phyloP scores from a whole-genome alignment of 2,113 vertebrate genomes.

The Rhombomys opimus region DNA sequence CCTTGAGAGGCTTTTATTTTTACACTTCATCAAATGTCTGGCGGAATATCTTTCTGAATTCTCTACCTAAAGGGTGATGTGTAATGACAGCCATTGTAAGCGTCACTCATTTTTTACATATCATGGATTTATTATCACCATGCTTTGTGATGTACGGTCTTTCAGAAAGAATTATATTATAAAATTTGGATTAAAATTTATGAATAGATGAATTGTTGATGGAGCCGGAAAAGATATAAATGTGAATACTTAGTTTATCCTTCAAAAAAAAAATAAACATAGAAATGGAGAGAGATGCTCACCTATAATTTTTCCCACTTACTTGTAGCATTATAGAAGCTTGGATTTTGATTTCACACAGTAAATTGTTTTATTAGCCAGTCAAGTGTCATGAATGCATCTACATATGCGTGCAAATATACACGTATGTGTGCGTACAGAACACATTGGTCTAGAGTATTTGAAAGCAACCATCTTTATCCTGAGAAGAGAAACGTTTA shows the following conservation, averaged over 20 bases:
- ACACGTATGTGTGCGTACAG: not conserved
- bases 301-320: constrained; percentile 47
- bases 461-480: not conserved
- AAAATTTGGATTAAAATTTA: constrained; percentile 57
- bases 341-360: constrained; percentile 49
- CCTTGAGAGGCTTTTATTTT: not conserved
- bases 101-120: not conserved
- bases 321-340: constrained; percentile 10
- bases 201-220: constrained; percentile 35
- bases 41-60: not conserved
- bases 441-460: not conserved
- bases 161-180: constrained; percentile 2
- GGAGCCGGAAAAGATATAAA: constrained; percentile 32
- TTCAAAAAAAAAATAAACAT: constrained; percentile 50
- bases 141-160: not conserved
- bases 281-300: constrained; percentile 10
- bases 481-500: not conserved
- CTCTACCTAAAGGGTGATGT: not conserved
- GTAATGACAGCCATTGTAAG: not conserved
- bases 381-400: not conserved
- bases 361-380: constrained; percentile 61
- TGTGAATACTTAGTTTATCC: constrained; percentile 27
- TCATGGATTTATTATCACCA: not conserved
- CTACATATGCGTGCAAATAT: not conserved
- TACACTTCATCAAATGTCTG: not conserved